These are phyloP conservation scores for Mormyrops boulengeri DNA, from an alignment of 2,797 vertebrate genomes.

Conservation along the genomic window DNA sequence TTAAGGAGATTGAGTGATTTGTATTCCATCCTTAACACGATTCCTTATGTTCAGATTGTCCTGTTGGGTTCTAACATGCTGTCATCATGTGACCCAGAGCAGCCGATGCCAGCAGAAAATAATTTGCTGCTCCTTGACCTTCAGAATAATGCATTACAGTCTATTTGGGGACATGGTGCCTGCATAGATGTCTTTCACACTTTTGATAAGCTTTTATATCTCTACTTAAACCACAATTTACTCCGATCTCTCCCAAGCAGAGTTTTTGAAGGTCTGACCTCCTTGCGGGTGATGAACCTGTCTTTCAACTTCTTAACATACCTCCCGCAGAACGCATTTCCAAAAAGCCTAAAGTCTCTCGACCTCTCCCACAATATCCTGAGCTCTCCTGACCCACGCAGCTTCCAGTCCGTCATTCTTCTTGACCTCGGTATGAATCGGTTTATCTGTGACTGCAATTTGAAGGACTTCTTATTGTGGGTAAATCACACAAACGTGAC, in stretches of 20 bases:
- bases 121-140: slow-evolving; percentile 58
- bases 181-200: slow-evolving; percentile 61
- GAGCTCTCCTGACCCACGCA: slow-evolving; percentile 50
- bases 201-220: slow-evolving; percentile 46
- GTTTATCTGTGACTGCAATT: slow-evolving; percentile 55
- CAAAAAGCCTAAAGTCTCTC: slow-evolving; percentile 54
- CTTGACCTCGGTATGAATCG: slow-evolving; percentile 58
- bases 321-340: slow-evolving; percentile 46
- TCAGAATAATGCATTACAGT: slow-evolving; percentile 57
- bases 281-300: slow-evolving; percentile 51
- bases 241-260: slow-evolving; percentile 54
- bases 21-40: slow-evolving; percentile 50
- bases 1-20: slow-evolving; percentile 58
- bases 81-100: slow-evolving; percentile 48
- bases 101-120: slow-evolving; percentile 30
- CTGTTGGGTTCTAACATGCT: slow-evolving; percentile 64
- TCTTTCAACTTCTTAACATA: slow-evolving; percentile 49
- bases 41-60: slow-evolving; percentile 47
- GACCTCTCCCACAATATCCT: slow-evolving; percentile 70
- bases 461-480: slow-evolving; percentile 51
- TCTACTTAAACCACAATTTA: slow-evolving; percentile 57
- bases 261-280: slow-evolving; percentile 51
- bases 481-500: slow-evolving; percentile 57
- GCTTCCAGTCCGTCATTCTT: slow-evolving; percentile 46
- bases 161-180: slow-evolving; percentile 52